phyloP scores from a whole-genome alignment of 1,140 invertebrate species.

The Monochamus saltuarius region DNA sequence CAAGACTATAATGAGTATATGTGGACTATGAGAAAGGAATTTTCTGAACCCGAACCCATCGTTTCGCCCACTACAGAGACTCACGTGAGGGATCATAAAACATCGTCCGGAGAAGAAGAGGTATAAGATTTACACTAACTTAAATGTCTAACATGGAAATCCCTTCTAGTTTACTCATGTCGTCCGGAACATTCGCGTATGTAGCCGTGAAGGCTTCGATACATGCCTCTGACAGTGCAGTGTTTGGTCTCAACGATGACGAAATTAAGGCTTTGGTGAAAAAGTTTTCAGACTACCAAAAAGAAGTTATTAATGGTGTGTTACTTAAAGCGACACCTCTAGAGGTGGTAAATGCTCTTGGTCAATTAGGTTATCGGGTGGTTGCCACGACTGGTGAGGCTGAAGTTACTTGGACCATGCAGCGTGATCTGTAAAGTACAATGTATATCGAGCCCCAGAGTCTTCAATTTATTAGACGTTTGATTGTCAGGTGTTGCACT shows the following conservation, averaged over 20 bases:
- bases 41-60: conserved; percentile 72
- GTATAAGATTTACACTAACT: conserved; percentile 1
- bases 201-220: conserved; percentile 76
- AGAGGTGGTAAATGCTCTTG: conserved; percentile 68
- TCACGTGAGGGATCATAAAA: conserved; percentile 17
- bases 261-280: conserved; percentile 67
- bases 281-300: conserved; percentile 62
- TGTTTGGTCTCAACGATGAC: conserved; percentile 70
- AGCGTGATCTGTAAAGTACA: conserved; percentile 61
- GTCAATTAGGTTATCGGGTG: conserved; percentile 74
- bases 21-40: conserved; percentile 90
- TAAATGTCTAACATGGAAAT: conserved; percentile 43
- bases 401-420: conserved; percentile 79
- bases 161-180: conserved; percentile 47
- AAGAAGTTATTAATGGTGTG: conserved; percentile 68
- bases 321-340: conserved; percentile 66
- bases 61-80: conserved; percentile 25
- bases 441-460: background rate
- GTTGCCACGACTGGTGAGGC: conserved; percentile 74
- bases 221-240: conserved; percentile 68
- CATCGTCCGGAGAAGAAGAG: conserved; percentile 16
- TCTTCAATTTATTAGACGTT: conserved; percentile 5
- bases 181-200: conserved; percentile 63
- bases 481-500: background rate
- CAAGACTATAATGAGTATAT: conserved; percentile 87